phyloP scores from a whole-genome alignment of 1,140 invertebrate genomes.

The Drosophila neocordata region DNA sequence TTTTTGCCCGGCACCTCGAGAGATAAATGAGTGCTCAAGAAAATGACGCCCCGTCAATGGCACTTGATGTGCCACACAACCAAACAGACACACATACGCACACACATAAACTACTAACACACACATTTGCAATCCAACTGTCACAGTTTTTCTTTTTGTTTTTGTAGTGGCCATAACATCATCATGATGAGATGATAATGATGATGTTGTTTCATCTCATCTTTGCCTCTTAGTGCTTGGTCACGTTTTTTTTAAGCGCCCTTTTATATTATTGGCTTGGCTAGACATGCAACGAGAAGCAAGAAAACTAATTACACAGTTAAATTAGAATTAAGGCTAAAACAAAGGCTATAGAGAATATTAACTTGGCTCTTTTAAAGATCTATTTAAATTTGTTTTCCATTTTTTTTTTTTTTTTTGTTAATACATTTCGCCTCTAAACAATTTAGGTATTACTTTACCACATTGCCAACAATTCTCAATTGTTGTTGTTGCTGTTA shows the following conservation, averaged over 20 bases:
- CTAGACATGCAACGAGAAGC: constrained; percentile 40
- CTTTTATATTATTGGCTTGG: constrained; percentile 23
- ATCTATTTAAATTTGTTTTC: background rate
- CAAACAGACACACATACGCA: constrained; percentile 9
- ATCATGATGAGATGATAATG: constrained; percentile 27
- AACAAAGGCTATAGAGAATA: background rate
- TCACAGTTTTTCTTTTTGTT: too few relatives aligned
- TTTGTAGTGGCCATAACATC: constrained; percentile 45
- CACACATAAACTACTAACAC: background rate
- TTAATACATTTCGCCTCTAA: background rate
- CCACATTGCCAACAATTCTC: constrained; percentile 13
- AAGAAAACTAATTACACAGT: constrained; percentile 56
- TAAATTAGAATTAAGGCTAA: constrained; percentile 46
- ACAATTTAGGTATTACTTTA: constrained; percentile 1
- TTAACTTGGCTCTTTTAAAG: too few relatives aligned
- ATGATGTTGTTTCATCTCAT: constrained; percentile 23
- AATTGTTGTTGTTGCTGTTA: background rate
- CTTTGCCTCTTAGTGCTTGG: constrained; percentile 47
- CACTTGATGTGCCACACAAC: constrained; percentile 52
- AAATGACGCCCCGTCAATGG: constrained; percentile 72
- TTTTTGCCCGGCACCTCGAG: constrained; percentile 30
- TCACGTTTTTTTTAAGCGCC: constrained; percentile 63
- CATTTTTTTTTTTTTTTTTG: background rate
- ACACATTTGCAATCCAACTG: constrained; percentile 27
- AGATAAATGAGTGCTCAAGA: constrained; percentile 71